Base-by-base conservation (phyloP, 1,140 invertebrate species). In the Ips nitidus region DNA sequence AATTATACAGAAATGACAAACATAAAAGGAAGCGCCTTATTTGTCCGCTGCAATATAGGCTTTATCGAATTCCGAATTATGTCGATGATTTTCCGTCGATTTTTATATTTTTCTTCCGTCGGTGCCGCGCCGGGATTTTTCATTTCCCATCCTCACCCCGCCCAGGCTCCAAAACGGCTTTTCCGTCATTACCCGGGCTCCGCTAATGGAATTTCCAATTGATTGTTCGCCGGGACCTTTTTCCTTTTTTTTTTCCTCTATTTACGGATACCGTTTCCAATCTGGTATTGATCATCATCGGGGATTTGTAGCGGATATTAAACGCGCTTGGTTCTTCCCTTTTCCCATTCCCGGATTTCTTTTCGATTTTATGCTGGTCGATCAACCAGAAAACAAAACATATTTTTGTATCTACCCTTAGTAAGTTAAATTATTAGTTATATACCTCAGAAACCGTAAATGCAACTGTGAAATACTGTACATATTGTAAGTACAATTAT, bases 201-300 rank as follows among this genome's bases (percentile, higher is more conserved):
- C 60, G 66, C 62, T 74, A 72, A 75, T 75, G 74, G 74, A 72
- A 75, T 75, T 72, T 75, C 71, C 72, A 73, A 73, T 73, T 71
- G 67, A 73, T 73, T 63, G 72, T 71, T 71, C 58, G 42, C 59
- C 52, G 58, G 62, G 39, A 38, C 8, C 37, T 66, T 59, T 66
- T 58, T 57, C 64, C 40, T 36, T 50, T 67, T 65, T 70, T 64
- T 55, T 61, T 69, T 42, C 8, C 52, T 4, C 53, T 41, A 40
- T 70, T 66, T 59, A 41, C 56, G 6, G 40, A 45, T 60, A 45
- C 62, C 52, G 57, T 63, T 63, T 57, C 60, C 60, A 69, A 63
- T 69, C 59, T 63, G 57, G 50, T 69, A 61, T 69, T 56, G 57
- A 61, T 55, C 55, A 22, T 22, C 22, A 59, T 45, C 50, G 55